These are phyloP conservation scores for Manduca sexta DNA, from an alignment of 1,140 invertebrate genomes.

Conservation along the genomic window DNA sequence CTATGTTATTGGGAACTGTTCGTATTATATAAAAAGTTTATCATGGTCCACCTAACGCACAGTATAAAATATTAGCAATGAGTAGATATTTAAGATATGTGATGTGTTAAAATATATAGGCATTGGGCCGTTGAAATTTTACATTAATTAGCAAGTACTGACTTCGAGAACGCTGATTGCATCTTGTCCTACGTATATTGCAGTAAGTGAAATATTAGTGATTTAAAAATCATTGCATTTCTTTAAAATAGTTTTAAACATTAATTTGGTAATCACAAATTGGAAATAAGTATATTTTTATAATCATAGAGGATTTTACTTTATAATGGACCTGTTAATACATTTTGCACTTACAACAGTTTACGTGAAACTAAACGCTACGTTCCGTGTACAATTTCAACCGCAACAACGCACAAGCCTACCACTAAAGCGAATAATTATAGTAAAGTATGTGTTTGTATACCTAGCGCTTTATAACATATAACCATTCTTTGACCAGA, in stretches of 20 bases:
- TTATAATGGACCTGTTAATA: too few species aligned
- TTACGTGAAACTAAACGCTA: too few species aligned
- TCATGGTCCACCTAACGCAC: constrained; percentile 60
- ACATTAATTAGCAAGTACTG: constrained; percentile 15
- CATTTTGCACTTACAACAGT: too few species aligned
- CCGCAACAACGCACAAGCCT: constrained; percentile 44
- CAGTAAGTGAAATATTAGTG: too few species aligned
- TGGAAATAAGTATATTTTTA: too few species aligned
- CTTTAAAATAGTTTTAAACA: too few species aligned
- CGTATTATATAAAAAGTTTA: constrained; percentile 7
- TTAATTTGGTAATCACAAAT: too few species aligned
- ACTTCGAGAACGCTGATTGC: neutral
- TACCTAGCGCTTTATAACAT: constrained; percentile 48
- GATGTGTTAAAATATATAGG: constrained; percentile 56
- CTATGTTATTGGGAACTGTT: too few species aligned
- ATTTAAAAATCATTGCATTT: too few species aligned
- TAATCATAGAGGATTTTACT: too few species aligned
- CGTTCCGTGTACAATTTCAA: constrained; percentile 8
- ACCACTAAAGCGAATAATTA: constrained; percentile 62
- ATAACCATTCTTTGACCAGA: constrained; percentile 55
- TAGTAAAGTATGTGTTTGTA: constrained; percentile 43
- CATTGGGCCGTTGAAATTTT: constrained; percentile 28
- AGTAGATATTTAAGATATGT: constrained; percentile 53
- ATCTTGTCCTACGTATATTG: neutral
- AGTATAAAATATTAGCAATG: constrained; percentile 59